These are phyloP conservation scores for Drosophila kanekoi DNA, from an alignment of 2,888 invertebrate species.

Conservation along the genomic window DNA sequence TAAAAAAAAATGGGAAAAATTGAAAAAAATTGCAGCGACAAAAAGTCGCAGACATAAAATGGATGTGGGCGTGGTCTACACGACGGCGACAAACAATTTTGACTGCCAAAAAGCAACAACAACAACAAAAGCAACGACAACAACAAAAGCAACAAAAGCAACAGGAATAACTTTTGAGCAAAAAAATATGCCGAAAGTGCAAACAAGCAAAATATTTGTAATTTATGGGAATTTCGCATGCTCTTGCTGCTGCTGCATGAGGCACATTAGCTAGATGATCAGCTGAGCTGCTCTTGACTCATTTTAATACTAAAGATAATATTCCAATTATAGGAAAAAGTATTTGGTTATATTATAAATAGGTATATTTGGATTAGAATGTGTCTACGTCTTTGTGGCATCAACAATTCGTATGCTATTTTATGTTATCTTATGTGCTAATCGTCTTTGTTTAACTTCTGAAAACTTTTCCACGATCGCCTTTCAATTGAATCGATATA, in stretches of 20 bases:
- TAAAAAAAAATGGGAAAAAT: slow-evolving; percentile 5
- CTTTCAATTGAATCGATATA: no score
- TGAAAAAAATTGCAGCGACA: slow-evolving; percentile 21
- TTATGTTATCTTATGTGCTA: no score
- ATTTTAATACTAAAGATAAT: no score
- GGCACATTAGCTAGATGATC: slow-evolving; percentile 23
- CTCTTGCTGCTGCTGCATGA: background rate
- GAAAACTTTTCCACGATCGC: no score
- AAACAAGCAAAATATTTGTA: slow-evolving; percentile 71
- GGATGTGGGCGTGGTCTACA: slow-evolving; percentile 62
- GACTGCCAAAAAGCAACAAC: slow-evolving; percentile 47
- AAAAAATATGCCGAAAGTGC: slow-evolving; percentile 69
- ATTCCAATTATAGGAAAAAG: background rate
- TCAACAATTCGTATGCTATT: no score
- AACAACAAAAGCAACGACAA: slow-evolving; percentile 13
- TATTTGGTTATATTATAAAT: no score
- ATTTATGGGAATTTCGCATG: slow-evolving; percentile 64
- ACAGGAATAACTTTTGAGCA: slow-evolving; percentile 30
- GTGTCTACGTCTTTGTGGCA: no score
- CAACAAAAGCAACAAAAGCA: slow-evolving; percentile 14
- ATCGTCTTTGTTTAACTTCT: no score
- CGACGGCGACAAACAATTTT: slow-evolving; percentile 63
- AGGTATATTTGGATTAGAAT: no score
- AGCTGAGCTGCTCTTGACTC: background rate
- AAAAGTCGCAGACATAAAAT: slow-evolving; percentile 47